A percentile compares a stretch with the other conserved stretches of the same genome.
These are phyloP conservation scores for Entelurus aequoreus DNA, from an alignment of 2,113 vertebrate genomes.

Conservation along the genomic window DNA sequence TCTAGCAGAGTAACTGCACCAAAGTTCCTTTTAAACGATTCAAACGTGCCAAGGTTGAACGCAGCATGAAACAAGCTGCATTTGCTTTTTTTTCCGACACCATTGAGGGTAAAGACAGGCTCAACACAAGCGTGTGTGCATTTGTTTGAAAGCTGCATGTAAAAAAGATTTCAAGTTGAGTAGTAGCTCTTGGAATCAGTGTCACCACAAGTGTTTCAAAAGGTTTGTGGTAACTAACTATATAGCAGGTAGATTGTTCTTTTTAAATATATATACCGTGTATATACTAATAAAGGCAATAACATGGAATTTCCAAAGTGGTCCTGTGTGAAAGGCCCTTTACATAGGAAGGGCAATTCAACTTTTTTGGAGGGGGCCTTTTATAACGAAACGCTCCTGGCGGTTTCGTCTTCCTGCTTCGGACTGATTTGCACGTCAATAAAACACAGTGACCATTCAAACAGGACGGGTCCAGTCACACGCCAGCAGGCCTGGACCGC, in stretches of 20 bases:
- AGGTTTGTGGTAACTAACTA: slow-evolving; percentile 19
- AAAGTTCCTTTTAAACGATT: too few species aligned
- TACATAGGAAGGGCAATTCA: slow-evolving; percentile 25
- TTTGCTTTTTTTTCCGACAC: slow-evolving; percentile 7
- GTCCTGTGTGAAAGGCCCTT: slow-evolving; percentile 12
- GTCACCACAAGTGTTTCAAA: slow-evolving; percentile 23
- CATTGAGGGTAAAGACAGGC: slow-evolving; percentile 15
- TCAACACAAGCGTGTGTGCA: slow-evolving; percentile 26
- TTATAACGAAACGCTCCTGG: slow-evolving; percentile 1
- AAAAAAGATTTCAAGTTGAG: slow-evolving; percentile 46
- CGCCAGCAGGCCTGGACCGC: slow-evolving; percentile 12
- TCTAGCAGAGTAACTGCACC: too few species aligned
- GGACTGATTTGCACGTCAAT: slow-evolving; percentile 31
- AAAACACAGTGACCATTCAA: slow-evolving; percentile 59
- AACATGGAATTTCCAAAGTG: slow-evolving; percentile 29
- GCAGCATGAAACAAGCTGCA: neutral
- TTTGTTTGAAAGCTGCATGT: slow-evolving; percentile 37
- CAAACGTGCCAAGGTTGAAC: too few species aligned
- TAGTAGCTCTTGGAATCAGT: slow-evolving; percentile 33
- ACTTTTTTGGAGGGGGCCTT: slow-evolving; percentile 8
- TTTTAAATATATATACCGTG: neutral
- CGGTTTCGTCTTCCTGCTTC: slow-evolving; percentile 11
- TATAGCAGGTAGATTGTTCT: too few species aligned
- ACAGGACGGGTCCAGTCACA: slow-evolving; percentile 45
- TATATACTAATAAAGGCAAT: slow-evolving; percentile 16